phyloP scores from a whole-genome alignment of 2,797 vertebrate genomes.

The Gymnothorax reevesii region DNA sequence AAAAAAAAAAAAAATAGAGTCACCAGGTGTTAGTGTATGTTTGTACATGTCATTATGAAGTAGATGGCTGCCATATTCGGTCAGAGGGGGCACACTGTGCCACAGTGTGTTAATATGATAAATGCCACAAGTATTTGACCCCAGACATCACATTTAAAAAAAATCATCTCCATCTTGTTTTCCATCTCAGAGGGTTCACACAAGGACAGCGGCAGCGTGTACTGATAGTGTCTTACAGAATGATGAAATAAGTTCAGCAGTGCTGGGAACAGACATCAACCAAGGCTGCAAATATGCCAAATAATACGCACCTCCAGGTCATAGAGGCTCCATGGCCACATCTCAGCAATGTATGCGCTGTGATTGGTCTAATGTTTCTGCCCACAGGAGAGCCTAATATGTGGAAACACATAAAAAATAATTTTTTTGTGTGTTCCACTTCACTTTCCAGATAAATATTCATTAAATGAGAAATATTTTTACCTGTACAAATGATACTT shows the following conservation, averaged over 20 bases:
- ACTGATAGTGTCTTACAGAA: not conserved
- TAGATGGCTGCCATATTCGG: not conserved
- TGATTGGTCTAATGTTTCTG: slow-evolving; percentile 20
- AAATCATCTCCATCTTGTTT: not conserved
- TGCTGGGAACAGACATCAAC: not conserved
- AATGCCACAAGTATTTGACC: not conserved
- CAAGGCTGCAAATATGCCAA: slow-evolving; percentile 2
- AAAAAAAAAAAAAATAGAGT: not conserved
- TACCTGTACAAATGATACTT: slow-evolving; percentile 18
- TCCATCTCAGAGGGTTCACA: not conserved
- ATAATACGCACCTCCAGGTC: slow-evolving; percentile 15
- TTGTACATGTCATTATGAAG: not conserved
- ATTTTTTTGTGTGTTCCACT: slow-evolving; percentile 26
- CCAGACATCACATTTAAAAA: not conserved
- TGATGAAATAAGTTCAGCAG: not conserved
- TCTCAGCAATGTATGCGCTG: not conserved
- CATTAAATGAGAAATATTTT: slow-evolving; percentile 46
- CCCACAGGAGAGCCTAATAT: slow-evolving; percentile 1
- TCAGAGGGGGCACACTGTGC: not conserved
- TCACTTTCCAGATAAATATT: slow-evolving; percentile 47
- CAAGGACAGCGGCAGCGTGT: not conserved
- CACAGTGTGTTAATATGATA: not conserved
- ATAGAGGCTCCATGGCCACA: slow-evolving; percentile 12
- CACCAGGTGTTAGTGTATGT: not conserved
- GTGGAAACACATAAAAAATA: slow-evolving; percentile 32